Evolutionary conservation across 2,797 vertebrate species (phyloP), one percentile per base, ranked within the genome.

Genomic region (Ptychadena robeensis): DNA sequence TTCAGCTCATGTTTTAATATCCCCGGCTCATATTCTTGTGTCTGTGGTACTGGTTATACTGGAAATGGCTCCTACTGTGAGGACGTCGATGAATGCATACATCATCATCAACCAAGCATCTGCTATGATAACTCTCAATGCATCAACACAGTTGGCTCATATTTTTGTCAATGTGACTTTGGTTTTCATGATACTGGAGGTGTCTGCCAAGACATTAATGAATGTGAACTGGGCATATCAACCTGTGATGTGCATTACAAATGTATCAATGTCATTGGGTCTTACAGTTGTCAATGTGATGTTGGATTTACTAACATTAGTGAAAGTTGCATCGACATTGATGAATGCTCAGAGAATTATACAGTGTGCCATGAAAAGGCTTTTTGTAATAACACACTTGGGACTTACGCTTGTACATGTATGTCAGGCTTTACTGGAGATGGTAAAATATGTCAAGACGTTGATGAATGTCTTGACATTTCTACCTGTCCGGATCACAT

Each of bases 41-140:
- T 83, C 35, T 96, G 95, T 72, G 59, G 93, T 1, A 15, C 34
- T 0, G 95, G 95, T 30, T 96, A 94, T 84, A 89, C 71, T 6
- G 82, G 73, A 2, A 94, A 95, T 1, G 94, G 93, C 64, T 90
- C 82, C 15, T 69, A 81, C 11, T 96, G 95, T 78, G 37, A 86
- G 14, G 95, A 96, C 15, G 86, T 92, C 70, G 89, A 96, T 69
- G 94, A 96, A 86, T 96, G 95, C 69, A 71, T 37, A 18, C 15
- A 70, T 9, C 28, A 79, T 3, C 27, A 86, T 9, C 11, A 66
- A 32, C 81, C 38, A 11, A 28, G 69, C 44, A 85, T 90, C 22
- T 96, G 95, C 82, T 79, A 83, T 61, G 89, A 94, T 35, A 93
- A 94, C 30, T 91, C 87, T 0, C 34, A 61, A 15, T 96, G 95